Base-by-base conservation (phyloP, 1,140 invertebrate genomes). In the Chionoecetes opilio region DNA sequence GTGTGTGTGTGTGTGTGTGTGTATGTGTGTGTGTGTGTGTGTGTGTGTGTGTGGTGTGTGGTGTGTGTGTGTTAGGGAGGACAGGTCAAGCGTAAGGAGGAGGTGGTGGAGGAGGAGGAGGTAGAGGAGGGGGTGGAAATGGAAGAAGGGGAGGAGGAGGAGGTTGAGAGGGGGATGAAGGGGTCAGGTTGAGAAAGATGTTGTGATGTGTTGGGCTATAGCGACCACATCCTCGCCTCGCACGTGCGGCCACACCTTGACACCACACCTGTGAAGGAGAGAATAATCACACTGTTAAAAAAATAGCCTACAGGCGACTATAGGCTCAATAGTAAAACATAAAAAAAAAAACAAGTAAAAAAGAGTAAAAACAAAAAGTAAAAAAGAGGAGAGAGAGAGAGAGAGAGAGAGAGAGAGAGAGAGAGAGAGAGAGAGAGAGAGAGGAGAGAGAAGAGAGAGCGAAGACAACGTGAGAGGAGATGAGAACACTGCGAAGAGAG, bases 171-270 rank as follows among this genome's bases (percentile, higher is more conserved):
- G 29, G 32, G 89, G 21, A 3, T 37, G 35, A 90, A 37, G 35
- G 38, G 14, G n/a, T 31, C 17, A 29, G 38, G 38, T 29, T 35
- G 37, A n/a, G 88, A 29, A 32, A 46, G 32, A 11, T 29, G 89
- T 37, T 3, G 0, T 21, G 8, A 46, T 31, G 38, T 21, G 41
- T 32, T 5, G 0, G 46, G 89, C 89, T 91, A 75, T 53, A 46
- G 89, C n/a, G 89, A 53, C 89, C 89, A 63, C 84, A 29, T 63
- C 89, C 9, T 91, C 46, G n/a, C 41, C 46, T 6, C 32, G n/a
- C 53, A 35, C 41, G 14, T 9, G 9, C 31, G n/a, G 53, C 91
- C 53, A 38, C 37, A 37, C 34, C 46, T 9, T 2, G 37, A 0
- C 35, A 82, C 75, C 35, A 35, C 32, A 92, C 32, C 91, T 75